Evolutionary conservation across 2,113 vertebrate genomes (phyloP).

Genomic region (Sisor rabdophorus): DNA sequence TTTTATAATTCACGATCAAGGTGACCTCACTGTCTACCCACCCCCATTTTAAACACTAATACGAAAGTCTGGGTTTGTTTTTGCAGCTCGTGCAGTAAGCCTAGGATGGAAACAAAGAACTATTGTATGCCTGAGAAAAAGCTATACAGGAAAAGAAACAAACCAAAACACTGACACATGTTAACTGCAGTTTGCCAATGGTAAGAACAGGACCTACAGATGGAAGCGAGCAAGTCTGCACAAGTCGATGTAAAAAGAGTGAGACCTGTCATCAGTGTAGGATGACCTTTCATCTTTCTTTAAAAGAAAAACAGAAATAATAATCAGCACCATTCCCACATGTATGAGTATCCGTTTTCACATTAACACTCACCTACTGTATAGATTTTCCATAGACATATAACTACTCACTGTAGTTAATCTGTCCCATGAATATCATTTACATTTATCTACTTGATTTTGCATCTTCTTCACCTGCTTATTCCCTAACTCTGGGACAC

Average conservation of each 20-base stretch:
- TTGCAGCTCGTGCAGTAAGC: conserved; percentile 52
- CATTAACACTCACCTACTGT: not conserved
- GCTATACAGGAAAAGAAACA: conserved; percentile 50
- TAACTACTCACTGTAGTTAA: not conserved
- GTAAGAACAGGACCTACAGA: conserved; percentile 24
- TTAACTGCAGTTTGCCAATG: conserved; percentile 55
- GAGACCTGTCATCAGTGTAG: conserved; percentile 50
- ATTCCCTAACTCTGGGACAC: too few species aligned
- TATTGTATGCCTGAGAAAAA: conserved; percentile 61
- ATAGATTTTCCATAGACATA: not conserved
- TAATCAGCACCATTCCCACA: not conserved
- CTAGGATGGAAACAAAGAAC: conserved; percentile 59
- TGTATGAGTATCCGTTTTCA: not conserved
- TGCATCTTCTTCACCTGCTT: too few species aligned
- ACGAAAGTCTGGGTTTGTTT: conserved; percentile 55
- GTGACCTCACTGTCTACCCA: not conserved
- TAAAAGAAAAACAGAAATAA: not conserved
- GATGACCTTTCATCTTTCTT: conserved; percentile 23
- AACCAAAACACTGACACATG: conserved; percentile 64
- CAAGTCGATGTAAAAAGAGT: conserved; percentile 31
- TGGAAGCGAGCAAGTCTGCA: conserved; percentile 48
- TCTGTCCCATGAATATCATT: not conserved
- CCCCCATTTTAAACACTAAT: not conserved
- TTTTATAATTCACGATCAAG: conserved; percentile 11
- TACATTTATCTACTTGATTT: too few species aligned